Conservation (phyloP, 1,140 invertebrate species). For the Hesperophylax magnus region DNA sequence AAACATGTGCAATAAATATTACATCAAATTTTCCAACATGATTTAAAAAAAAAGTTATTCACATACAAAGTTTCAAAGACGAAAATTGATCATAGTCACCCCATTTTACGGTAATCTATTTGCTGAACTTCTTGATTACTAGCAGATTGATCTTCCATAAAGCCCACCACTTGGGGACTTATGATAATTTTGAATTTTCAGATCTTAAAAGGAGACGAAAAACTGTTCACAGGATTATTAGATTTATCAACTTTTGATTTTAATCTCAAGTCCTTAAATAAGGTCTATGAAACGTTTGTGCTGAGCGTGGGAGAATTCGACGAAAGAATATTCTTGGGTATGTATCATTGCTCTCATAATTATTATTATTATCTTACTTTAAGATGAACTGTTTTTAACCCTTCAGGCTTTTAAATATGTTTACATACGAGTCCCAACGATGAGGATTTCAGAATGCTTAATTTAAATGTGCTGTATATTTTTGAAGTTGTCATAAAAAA, state of each 20-base stretch:
- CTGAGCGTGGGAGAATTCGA: conserved; percentile 95
- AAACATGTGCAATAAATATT: too few species aligned
- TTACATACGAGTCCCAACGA: too few species aligned
- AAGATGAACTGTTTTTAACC: neutral
- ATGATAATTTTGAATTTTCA: conserved; percentile 45
- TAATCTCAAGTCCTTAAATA: conserved; percentile 89
- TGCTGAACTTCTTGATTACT: too few species aligned
- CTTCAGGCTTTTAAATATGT: too few species aligned
- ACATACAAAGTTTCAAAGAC: conserved; percentile 4
- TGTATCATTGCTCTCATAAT: conserved; percentile 54
- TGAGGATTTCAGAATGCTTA: too few species aligned
- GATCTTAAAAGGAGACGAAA: conserved; percentile 75
- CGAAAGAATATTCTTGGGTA: conserved; percentile 93
- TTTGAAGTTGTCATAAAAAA: too few species aligned
- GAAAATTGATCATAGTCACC: too few species aligned
- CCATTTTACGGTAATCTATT: too few species aligned
- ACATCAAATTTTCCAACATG: neutral
- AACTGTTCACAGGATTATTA: conserved; percentile 78
- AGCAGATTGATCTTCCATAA: too few species aligned
- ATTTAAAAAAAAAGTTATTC: neutral
- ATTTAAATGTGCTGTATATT: too few species aligned
- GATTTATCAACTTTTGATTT: conserved; percentile 81
- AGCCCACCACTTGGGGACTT: too few species aligned
- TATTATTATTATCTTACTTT: neutral
- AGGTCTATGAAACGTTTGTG: conserved; percentile 92